phyloP scores from a whole-genome alignment of 2,113 vertebrate species.

The Desmodus rotundus region DNA sequence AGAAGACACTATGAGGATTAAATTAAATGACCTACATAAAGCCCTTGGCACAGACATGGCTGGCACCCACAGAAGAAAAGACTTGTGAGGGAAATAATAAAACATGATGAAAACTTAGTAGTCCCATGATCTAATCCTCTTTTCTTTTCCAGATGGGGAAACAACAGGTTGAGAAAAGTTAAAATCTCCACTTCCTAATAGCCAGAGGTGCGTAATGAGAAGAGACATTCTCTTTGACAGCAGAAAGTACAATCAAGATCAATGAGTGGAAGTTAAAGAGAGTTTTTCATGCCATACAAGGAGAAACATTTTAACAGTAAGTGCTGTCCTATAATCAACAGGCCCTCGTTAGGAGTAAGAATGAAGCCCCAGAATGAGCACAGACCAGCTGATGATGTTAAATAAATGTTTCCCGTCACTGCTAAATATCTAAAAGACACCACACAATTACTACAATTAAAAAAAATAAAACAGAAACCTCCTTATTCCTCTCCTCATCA shows the following conservation, averaged over 20 bases:
- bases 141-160: background rate
- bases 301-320: background rate
- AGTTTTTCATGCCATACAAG: background rate
- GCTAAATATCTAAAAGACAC: background rate
- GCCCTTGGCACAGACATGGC: background rate
- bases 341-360: background rate
- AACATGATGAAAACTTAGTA: conserved; percentile 9
- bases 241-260: background rate
- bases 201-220: background rate
- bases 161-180: background rate
- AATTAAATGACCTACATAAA: background rate
- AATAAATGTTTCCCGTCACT: background rate
- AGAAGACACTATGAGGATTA: conserved; percentile 1
- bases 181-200: background rate
- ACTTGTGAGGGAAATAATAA: background rate
- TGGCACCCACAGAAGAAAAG: background rate
- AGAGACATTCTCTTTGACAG: background rate
- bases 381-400: background rate
- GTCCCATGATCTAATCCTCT: background rate
- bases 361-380: background rate
- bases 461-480: background rate
- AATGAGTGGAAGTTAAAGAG: background rate
- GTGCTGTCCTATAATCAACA: background rate
- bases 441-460: background rate
- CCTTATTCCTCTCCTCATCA: background rate